Percentiles rank a stretch among this genome's conserved stretches.
Conservation (phyloP, 1,140 invertebrate genomes). For the Drosophila pseudoobscura region DNA sequence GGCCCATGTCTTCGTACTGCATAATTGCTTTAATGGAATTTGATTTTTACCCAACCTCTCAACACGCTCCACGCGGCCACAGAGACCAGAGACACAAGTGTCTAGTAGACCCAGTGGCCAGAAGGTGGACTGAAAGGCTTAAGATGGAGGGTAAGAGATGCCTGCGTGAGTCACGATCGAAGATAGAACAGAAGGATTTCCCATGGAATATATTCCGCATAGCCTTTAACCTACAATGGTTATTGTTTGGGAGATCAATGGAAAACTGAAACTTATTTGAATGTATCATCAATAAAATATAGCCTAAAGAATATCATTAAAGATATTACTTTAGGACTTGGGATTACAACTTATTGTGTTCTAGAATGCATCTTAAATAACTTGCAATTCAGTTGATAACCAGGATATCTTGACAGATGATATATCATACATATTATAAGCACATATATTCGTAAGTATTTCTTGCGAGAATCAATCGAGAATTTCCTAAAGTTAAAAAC, state of each 20-base stretch:
- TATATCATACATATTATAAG: too few species aligned
- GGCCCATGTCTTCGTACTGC: slow-evolving; percentile 39
- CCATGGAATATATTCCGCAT: not conserved
- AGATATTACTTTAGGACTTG: too few species aligned
- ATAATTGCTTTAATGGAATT: slow-evolving; percentile 82
- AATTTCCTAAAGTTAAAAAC: too few species aligned
- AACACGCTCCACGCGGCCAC: slow-evolving; percentile 29
- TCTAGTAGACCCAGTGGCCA: slow-evolving; percentile 9
- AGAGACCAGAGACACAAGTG: slow-evolving; percentile 25
- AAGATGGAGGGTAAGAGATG: not conserved
- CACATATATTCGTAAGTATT: too few species aligned
- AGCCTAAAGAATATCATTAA: too few species aligned
- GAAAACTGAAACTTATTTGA: too few species aligned
- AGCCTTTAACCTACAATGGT: not conserved
- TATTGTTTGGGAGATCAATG: not conserved
- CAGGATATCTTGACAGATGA: too few species aligned
- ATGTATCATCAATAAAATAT: too few species aligned
- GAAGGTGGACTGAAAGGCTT: slow-evolving; percentile 12
- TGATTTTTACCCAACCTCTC: slow-evolving; percentile 63
- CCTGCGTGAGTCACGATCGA: slow-evolving; percentile 30
- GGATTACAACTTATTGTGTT: too few species aligned
- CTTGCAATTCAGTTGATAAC: too few species aligned
- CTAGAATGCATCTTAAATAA: too few species aligned
- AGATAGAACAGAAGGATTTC: slow-evolving; percentile 5
- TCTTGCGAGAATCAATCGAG: too few species aligned